phyloP scores from a whole-genome alignment of 1,140 invertebrate species.

The Halyomorpha halys region DNA sequence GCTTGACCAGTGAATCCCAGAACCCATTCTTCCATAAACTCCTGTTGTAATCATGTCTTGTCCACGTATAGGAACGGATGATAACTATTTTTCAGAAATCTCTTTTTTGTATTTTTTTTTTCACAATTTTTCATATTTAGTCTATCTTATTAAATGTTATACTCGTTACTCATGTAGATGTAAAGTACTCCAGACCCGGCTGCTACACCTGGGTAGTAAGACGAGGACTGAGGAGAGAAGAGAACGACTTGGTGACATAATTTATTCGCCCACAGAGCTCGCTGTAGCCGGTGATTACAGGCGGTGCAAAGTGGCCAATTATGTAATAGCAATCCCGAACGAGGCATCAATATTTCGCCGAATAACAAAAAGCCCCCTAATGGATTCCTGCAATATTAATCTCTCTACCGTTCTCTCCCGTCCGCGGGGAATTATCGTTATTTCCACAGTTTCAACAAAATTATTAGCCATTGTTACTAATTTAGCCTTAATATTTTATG shows the following conservation, averaged over 20 bases:
- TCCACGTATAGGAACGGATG: too few species aligned
- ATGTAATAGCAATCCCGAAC: constrained; percentile 12
- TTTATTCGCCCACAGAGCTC: not conserved
- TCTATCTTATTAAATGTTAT: too few species aligned
- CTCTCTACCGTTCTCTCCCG: not conserved
- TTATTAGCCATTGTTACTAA: not conserved
- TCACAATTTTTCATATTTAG: too few species aligned
- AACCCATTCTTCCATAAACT: too few species aligned
- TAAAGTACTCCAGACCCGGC: too few species aligned
- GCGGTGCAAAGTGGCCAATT: constrained; percentile 13
- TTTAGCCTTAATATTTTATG: not conserved
- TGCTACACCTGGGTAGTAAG: too few species aligned
- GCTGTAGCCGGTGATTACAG: not conserved
- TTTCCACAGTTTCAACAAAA: not conserved
- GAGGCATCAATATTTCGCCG: not conserved
- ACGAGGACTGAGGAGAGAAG: too few species aligned
- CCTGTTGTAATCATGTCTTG: too few species aligned
- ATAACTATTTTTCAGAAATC: too few species aligned
- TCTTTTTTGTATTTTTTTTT: too few species aligned
- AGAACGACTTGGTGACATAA: not conserved
- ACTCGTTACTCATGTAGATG: too few species aligned
- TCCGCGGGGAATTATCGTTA: not conserved
- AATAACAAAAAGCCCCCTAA: constrained; percentile 5
- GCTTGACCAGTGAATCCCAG: too few species aligned
- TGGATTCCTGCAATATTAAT: not conserved